Evolutionary conservation across 2,113 vertebrate species (phyloP), one percentile per base, ranked within the genome.

Genomic region (Mirounga angustirostris): DNA sequence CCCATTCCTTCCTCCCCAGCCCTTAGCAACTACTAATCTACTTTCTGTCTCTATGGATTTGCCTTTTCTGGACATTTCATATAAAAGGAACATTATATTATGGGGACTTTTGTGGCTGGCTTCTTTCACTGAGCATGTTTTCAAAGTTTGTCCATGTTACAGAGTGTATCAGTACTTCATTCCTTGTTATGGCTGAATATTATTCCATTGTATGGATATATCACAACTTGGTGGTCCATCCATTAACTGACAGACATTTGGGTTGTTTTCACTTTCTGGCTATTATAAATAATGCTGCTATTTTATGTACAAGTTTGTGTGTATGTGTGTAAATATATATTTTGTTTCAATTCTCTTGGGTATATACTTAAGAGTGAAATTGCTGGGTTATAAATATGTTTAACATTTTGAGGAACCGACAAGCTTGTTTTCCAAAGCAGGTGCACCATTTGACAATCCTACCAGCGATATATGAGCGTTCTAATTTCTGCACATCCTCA

Each of bases 271-370:
- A 93, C 59, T 30, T 85, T 74, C 52, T 21, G 33, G 21, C 40
- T 91, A 33, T 86, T 86, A 43, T 52, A 61, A 86, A 73, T 87
- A 79, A 86, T 69, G 63, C 73, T 92, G n/a, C 19, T 80, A 43
- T 71, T 71, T 91, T 86, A 52, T 52, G 63, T 50, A 50, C 13
- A 67, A 22, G 3, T 71, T 59, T 59, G 52, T 52, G 13, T 65
- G 65, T 16, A 30, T 63, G 26, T 19, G n/a, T 50, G 74, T 36
- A 73, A 73, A 40, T 22, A 73, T 40, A 40, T 13, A 73, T 73
- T 40, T 73, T 40, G 21, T 71, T 94, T 71, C 84, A 71, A 1
- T 59, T 69, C 84, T 71, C 61, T 28, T 94, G 36, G 50, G 4
- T 69, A 80, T 79, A n/a, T 36, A 58, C 28, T 43, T 69, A 69